Conservation (phyloP, 2,888 invertebrate genomes). For the Melangyna quadrimaculata region DNA sequence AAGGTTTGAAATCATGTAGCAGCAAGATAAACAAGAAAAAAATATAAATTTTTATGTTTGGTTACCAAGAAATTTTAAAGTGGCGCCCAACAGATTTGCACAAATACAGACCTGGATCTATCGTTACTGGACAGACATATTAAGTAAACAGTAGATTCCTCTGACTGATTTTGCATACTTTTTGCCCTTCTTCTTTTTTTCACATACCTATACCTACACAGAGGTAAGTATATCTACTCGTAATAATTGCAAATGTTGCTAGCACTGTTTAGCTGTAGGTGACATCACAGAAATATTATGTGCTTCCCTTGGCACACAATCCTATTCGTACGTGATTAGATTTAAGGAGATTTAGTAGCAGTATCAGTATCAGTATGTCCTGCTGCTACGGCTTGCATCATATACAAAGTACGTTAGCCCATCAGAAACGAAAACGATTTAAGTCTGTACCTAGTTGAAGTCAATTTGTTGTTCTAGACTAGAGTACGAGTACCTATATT, state of each 20-base stretch:
- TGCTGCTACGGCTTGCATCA: not conserved
- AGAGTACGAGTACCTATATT: not conserved
- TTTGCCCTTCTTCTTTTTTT: not conserved
- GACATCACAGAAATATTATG: constrained; percentile 52
- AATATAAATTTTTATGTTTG: too few species aligned
- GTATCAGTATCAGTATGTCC: too few species aligned
- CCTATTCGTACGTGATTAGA: constrained; percentile 50
- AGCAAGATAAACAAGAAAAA: too few species aligned
- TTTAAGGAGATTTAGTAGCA: constrained; percentile 32
- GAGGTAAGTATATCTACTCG: not conserved
- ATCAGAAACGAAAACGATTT: not conserved
- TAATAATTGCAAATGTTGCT: not conserved
- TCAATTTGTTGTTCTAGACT: not conserved
- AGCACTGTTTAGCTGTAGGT: constrained; percentile 34
- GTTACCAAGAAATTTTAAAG: too few species aligned
- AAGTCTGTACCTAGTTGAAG: not conserved
- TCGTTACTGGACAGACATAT: constrained; percentile 19
- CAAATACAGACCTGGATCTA: not conserved
- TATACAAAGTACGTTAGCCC: not conserved
- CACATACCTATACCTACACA: not conserved
- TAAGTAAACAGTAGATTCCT: constrained; percentile 39
- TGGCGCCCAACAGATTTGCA: too few species aligned
- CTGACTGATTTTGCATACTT: constrained; percentile 39
- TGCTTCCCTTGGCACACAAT: constrained; percentile 47
- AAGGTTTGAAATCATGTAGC: too few species aligned